Evolutionary conservation across 2,888 invertebrate species (phyloP).

Genomic region (Dichetophora obliterata): DNA sequence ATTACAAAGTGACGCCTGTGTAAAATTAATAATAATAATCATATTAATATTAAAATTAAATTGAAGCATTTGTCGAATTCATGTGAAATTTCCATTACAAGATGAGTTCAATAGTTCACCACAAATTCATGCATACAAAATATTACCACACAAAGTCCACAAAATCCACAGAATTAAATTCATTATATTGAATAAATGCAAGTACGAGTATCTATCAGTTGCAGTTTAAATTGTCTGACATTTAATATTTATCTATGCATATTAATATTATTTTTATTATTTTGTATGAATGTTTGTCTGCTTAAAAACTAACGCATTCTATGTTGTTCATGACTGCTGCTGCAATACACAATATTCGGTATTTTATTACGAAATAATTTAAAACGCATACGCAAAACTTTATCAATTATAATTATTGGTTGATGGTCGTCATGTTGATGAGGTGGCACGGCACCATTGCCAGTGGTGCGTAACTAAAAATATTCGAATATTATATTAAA

Average conservation of each 20-base stretch:
- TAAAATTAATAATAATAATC: not conserved
- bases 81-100: not conserved
- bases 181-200: not conserved
- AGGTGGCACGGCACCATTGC: not conserved
- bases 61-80: not conserved
- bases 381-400: not conserved
- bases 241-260: too few species aligned
- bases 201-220: not conserved
- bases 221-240: not conserved
- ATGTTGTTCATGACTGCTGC: not conserved
- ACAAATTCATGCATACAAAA: not conserved
- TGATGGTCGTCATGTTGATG: not conserved
- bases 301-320: not conserved
- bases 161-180: not conserved
- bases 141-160: not conserved
- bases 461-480: not conserved
- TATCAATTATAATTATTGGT: constrained; percentile 9
- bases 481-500: constrained; percentile 13
- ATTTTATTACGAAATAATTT: constrained; percentile 1
- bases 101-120: too few species aligned
- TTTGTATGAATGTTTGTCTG: too few species aligned
- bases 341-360: not conserved
- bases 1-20: not conserved
- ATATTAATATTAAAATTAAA: not conserved
- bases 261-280: too few species aligned